Conservation (phyloP, 2,888 invertebrate genomes). For the Oxyscelio sp. region DNA sequence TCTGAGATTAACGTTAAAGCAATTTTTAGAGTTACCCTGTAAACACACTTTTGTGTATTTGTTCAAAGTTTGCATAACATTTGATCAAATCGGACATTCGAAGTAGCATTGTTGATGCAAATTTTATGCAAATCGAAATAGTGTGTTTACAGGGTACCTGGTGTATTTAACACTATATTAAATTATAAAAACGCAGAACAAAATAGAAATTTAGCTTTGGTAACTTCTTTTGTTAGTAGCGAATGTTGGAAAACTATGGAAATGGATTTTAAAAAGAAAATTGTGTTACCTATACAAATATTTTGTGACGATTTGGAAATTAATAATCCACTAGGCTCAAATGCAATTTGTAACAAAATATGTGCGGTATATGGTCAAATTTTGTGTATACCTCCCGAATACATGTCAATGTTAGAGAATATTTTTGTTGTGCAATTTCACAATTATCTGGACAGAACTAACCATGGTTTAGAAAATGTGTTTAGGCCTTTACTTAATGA, state of each 20-base stretch:
- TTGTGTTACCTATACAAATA: slow-evolving; percentile 62
- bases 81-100: too few species aligned
- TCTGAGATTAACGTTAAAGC: slow-evolving; percentile 40
- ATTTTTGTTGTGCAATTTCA: slow-evolving; percentile 62
- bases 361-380: slow-evolving; percentile 43
- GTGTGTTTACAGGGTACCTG: too few species aligned
- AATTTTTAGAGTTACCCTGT: slow-evolving; percentile 68
- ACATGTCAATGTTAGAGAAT: slow-evolving; percentile 67
- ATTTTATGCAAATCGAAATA: too few species aligned
- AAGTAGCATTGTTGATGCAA: too few species aligned
- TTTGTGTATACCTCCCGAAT: slow-evolving; percentile 65
- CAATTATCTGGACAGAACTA: slow-evolving; percentile 31
- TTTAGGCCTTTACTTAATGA: slow-evolving; percentile 32
- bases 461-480: slow-evolving; percentile 7
- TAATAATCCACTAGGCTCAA: slow-evolving; percentile 73
- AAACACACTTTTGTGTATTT: too few species aligned
- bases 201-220: neutral
- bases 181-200: slow-evolving; percentile 17
- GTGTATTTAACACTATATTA: slow-evolving; percentile 48
- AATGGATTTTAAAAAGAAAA: slow-evolving; percentile 14
- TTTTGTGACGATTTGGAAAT: slow-evolving; percentile 76
- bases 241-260: slow-evolving; percentile 14
- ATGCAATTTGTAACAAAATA: slow-evolving; percentile 64
- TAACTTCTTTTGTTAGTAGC: slow-evolving; percentile 23
- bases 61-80: too few species aligned